These are phyloP conservation scores for Paramormyrops kingsleyae DNA, from an alignment of 2,113 vertebrate species.

Conservation along the genomic window DNA sequence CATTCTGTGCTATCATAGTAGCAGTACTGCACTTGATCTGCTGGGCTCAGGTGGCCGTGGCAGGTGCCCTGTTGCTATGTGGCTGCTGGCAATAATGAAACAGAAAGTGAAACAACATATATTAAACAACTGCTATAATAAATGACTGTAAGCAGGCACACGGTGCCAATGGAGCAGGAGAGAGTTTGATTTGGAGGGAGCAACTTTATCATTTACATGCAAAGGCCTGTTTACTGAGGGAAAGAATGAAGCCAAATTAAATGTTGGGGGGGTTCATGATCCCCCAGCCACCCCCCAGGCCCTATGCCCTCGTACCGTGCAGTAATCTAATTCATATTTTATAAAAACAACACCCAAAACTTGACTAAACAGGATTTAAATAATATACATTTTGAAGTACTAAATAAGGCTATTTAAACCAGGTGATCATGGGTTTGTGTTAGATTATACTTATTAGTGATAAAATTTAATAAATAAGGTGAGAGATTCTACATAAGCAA, in stretches of 20 bases:
- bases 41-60: neutral
- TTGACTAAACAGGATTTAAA: neutral
- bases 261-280: neutral
- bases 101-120: neutral
- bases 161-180: neutral
- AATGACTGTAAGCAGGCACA: neutral
- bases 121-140: neutral
- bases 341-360: neutral
- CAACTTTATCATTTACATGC: neutral
- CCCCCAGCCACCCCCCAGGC: too few species aligned
- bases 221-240: neutral
- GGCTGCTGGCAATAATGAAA: neutral
- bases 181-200: neutral
- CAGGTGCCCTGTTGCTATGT: neutral
- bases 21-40: neutral
- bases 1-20: neutral
- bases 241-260: neutral
- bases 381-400: neutral
- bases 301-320: neutral
- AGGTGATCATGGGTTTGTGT: neutral
- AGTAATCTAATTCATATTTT: neutral
- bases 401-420: neutral
- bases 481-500: neutral
- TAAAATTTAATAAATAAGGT: neutral
- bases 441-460: neutral